Base-by-base conservation (phyloP, 1,140 invertebrate genomes). In the Heliconius eleuchia region DNA sequence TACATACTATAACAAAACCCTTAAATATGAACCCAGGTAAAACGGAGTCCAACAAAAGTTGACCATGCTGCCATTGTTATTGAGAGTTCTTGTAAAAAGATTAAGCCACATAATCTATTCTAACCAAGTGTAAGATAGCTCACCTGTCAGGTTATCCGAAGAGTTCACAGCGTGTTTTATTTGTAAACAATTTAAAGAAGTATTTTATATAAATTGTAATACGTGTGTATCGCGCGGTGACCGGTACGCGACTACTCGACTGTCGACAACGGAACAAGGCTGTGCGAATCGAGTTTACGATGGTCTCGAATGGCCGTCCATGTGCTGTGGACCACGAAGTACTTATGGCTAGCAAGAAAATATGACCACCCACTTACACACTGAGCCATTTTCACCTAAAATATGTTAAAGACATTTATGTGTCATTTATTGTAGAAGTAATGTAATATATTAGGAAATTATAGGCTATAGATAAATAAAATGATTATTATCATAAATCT, bases 131-230 rank as follows among this genome's bases (percentile, higher is more conserved):
- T 81, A 78, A 86, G 80, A 82, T 86, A 81, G 87, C 91, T 91
- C 84, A 93, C 91, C 90, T 89, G 85, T 88, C 85, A 89, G 81
- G 77, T 85, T 91, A 91, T 93, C 87, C 86, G 88, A 79, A 82
- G 79, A 82, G 81, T 80, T 85, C 81, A 77, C 89, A 91, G 86
- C 82, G 81, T 78, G 82, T 88, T 87, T 73, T 91, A 89, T 92
- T 90, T 90, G 87, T 92, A 91, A 94, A 92, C 90, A 92, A 92
- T 73, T 84, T 77, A 74, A 71, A 66, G 71, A 76, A 77, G 74
- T 77, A 72, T 77, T 82, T 79, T 74, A 27, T 75, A 81, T 79
- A 74, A 57, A 70, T 76, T 74, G 73, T 66, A 75, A 80, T 52
- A 87, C 91, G 90, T 90, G 86, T 82, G 82, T 82, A 71, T 77